These are phyloP conservation scores for Percina caprodes DNA, from an alignment of 2,113 vertebrate species.

Conservation along the genomic window DNA sequence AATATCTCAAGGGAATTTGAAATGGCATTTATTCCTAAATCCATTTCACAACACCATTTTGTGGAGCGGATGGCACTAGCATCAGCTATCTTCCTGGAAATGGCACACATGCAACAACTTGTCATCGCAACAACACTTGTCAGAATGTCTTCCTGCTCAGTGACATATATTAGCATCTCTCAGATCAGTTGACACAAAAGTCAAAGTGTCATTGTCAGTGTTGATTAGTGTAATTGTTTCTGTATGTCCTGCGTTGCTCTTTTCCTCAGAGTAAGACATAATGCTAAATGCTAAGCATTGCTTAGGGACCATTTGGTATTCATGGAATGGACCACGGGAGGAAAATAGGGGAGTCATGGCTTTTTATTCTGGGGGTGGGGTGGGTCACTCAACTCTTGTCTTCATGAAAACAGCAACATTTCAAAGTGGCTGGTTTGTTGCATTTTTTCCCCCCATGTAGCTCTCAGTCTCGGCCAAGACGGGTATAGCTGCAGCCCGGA, in stretches of 20 bases:
- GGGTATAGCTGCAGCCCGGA: too few species aligned
- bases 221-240: constrained; percentile 20
- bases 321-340: too few species aligned
- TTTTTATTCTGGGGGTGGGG: too few species aligned
- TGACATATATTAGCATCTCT: not conserved
- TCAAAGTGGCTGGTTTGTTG: too few species aligned
- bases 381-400: too few species aligned
- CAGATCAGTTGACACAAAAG: constrained; percentile 32
- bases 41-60: constrained; percentile 21
- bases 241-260: constrained; percentile 36
- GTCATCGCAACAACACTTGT: constrained; percentile 57
- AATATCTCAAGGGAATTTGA: constrained; percentile 14
- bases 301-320: too few species aligned
- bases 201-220: constrained; percentile 31
- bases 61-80: constrained; percentile 28
- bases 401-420: too few species aligned
- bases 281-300: not conserved
- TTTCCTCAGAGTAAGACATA: constrained; percentile 24
- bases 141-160: constrained; percentile 26
- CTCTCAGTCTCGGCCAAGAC: too few species aligned
- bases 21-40: constrained; percentile 18
- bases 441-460: too few species aligned
- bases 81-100: constrained; percentile 34
- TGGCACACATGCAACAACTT: constrained; percentile 52
- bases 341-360: too few species aligned